Conservation (phyloP, 2,113 vertebrate genomes). For the Heterotis niloticus region DNA sequence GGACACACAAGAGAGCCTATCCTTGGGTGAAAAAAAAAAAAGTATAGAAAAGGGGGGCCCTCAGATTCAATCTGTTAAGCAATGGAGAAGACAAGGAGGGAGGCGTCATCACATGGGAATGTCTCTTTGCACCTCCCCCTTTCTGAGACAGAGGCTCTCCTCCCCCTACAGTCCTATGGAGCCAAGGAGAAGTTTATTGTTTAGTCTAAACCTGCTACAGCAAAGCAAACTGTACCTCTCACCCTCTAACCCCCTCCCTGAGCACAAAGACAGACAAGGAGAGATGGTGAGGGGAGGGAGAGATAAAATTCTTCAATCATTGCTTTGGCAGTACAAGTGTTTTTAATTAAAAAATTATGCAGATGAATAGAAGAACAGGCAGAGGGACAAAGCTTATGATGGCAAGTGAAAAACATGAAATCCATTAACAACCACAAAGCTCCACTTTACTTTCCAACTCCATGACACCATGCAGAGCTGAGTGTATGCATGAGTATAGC, state of each 20-base stretch:
- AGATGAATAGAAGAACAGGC: background rate
- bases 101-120: slow-evolving; percentile 45
- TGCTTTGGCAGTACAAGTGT: no score
- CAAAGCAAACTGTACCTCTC: slow-evolving; percentile 34
- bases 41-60: background rate
- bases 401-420: no score
- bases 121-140: slow-evolving; percentile 29
- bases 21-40: background rate
- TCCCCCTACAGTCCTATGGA: slow-evolving; percentile 32
- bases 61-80: slow-evolving; percentile 27
- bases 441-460: no score
- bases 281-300: background rate
- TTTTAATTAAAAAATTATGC: no score
- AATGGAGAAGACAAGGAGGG: slow-evolving; percentile 17
- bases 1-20: slow-evolving; percentile 17
- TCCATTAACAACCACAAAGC: no score
- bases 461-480: background rate
- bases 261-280: slow-evolving; percentile 7
- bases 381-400: background rate
- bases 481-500: background rate
- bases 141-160: slow-evolving; percentile 14
- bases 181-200: slow-evolving; percentile 45
- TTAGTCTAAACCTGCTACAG: slow-evolving; percentile 49
- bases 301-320: background rate
- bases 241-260: slow-evolving; percentile 5